Evolutionary conservation across 2,113 vertebrate genomes (phyloP), one percentile per base, ranked within the genome.

Genomic region (Salminus brasiliensis): DNA sequence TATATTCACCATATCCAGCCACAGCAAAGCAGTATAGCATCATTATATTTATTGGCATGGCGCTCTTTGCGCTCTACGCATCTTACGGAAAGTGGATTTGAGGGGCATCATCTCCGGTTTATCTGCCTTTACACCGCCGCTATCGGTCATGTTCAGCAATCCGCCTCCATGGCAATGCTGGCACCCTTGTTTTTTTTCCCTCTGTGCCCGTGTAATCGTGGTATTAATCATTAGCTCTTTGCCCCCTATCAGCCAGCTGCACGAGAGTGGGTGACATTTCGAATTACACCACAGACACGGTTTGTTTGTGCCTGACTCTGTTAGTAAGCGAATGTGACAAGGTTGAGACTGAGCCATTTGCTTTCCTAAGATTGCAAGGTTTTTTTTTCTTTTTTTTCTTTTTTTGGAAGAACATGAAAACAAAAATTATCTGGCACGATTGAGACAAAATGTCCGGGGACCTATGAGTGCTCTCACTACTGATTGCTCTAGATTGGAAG

Each of bases 171-270:
- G 84, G 85, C 80, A 86, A 88, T 87, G 86, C 90, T 90, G 89
- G 87, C 91, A 90, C 90, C 86, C 85, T 89, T 79, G 86, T 91
- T 91, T 87, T 89, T 88, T 65, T 34, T 83, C 88, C 47, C 63
- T 45, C 21, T 80, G 87, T 90, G 91, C 82, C 89, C 89, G 87
- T 91, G 88, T 91, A 92, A 93, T 91, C 88, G 90, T 82, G 85
- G 89, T 90, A 93, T 93, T 93, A 92, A 93, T 93, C 92, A 93
- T 93, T 92, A 92, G 89, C 88, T 91, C 89, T 92, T 93, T 93
- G 91, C 89, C 91, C 91, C 90, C 91, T 88, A 91, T 94, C 91
- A 91, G 91, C 82, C 83, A 74, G 84, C 85, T 89, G 86, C 84
- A 88, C 80, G 83, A 87, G 86, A 90, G 87, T 79, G 74, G 86